Percentiles rank a stretch among this genome's conserved stretches.
phyloP scores from a whole-genome alignment of 2,797 vertebrate species.

The Octomys mimax region DNA sequence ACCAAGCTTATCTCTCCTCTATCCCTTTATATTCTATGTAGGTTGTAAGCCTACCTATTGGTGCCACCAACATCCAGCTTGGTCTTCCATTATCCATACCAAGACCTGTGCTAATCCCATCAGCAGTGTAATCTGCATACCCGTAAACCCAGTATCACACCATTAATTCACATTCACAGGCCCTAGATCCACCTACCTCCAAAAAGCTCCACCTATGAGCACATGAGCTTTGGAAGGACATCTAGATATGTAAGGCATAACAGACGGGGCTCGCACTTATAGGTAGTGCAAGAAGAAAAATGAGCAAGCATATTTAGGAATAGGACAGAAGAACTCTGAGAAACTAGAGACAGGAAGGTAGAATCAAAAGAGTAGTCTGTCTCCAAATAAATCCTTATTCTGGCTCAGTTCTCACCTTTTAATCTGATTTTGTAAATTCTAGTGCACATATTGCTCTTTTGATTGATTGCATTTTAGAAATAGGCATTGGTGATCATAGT shows the following conservation, averaged over 20 bases:
- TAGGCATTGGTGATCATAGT: not conserved
- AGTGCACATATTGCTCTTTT: not conserved
- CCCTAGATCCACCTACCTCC: not conserved
- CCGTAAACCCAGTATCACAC: not conserved
- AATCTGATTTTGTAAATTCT: not conserved
- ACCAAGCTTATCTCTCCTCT: not conserved
- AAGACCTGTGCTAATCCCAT: not conserved
- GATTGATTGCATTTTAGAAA: constrained; percentile 27
- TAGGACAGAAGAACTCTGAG: not conserved
- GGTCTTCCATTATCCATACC: not conserved
- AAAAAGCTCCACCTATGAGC: not conserved
- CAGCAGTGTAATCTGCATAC: not conserved
- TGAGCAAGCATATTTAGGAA: not conserved
- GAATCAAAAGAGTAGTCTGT: not conserved
- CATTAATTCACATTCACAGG: not conserved
- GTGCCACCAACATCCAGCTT: not conserved
- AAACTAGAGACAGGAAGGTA: not conserved
- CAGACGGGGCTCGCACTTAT: not conserved
- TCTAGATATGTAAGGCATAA: not conserved
- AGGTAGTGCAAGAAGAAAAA: not conserved
- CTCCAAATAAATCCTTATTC: not conserved
- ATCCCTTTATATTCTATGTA: not conserved
- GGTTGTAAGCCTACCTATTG: not conserved
- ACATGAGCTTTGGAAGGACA: not conserved
- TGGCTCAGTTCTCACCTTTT: not conserved